These are phyloP conservation scores for Heliothis peltigera DNA, from an alignment of 2,888 invertebrate genomes.

Conservation along the genomic window DNA sequence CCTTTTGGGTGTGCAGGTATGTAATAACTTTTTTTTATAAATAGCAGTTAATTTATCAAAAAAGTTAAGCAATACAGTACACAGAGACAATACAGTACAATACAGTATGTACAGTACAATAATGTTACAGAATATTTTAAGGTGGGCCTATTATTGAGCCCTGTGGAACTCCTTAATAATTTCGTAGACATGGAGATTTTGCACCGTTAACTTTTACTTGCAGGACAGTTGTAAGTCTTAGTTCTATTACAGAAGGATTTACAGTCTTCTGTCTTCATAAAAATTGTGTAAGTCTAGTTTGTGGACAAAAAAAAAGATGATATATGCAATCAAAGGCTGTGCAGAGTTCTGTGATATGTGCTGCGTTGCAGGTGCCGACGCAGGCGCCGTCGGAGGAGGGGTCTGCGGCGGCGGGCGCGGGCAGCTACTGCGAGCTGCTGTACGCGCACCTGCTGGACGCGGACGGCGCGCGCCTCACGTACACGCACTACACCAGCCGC, in stretches of 20 bases:
- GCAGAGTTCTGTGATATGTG: no score
- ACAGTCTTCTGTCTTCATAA: no score
- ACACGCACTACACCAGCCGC: constrained; percentile 94
- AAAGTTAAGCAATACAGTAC: no score
- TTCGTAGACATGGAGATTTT: background rate
- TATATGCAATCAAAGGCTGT: no score
- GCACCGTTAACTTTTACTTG: background rate
- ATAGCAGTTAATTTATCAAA: no score
- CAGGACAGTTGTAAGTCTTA: background rate
- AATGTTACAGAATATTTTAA: background rate
- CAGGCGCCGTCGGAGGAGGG: constrained; percentile 48
- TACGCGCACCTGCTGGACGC: constrained; percentile 95
- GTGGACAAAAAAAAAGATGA: no score
- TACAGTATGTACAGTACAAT: no score
- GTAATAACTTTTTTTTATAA: background rate
- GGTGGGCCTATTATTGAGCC: constrained; percentile 1
- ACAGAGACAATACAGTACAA: no score
- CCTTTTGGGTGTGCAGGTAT: constrained; percentile 92
- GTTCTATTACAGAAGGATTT: no score
- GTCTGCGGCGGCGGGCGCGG: constrained; percentile 56
- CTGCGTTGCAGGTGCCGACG: constrained; percentile 92
- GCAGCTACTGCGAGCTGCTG: constrained; percentile 93
- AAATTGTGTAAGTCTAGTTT: no score
- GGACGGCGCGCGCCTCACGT: constrained; percentile 94
- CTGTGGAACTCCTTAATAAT: background rate